Percentiles rank a stretch among this genome's conserved stretches.
phyloP scores from a whole-genome alignment of 2,888 invertebrate species.

The Chymomyza caudatula region DNA sequence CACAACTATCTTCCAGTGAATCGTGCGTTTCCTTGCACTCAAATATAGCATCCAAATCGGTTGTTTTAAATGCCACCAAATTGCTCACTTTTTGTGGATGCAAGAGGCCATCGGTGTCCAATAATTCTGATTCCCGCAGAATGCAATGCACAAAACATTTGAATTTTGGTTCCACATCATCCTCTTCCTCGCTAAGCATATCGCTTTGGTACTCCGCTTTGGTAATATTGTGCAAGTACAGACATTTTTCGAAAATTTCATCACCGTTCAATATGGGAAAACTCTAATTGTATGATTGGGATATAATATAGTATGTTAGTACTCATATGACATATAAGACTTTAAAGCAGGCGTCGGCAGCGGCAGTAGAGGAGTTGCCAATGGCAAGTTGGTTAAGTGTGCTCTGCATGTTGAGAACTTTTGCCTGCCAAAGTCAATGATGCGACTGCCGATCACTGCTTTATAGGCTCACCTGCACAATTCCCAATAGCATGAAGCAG shows the following conservation, averaged over 20 bases:
- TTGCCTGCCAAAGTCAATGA: too few relatives aligned
- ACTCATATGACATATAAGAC: too few relatives aligned
- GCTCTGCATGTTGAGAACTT: too few relatives aligned
- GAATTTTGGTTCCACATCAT: not conserved
- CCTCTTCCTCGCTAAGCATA: not conserved
- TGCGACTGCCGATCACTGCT: too few relatives aligned
- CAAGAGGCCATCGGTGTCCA: not conserved
- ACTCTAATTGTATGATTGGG: too few relatives aligned
- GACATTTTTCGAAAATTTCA: not conserved
- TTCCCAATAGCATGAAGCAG: not conserved
- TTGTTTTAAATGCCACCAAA: not conserved
- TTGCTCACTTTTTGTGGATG: not conserved
- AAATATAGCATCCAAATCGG: not conserved
- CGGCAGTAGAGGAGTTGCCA: too few relatives aligned
- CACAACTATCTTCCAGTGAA: not conserved
- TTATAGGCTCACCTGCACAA: not conserved
- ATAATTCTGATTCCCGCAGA: not conserved
- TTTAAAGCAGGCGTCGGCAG: too few relatives aligned
- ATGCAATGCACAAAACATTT: slow-evolving; percentile 9
- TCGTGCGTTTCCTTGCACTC: slow-evolving; percentile 3
- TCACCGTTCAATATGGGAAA: not conserved
- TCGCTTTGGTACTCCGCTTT: not conserved
- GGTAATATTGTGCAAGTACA: not conserved
- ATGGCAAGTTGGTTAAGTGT: too few relatives aligned
- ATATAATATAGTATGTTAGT: too few relatives aligned